These are phyloP conservation scores for Phengaris arion DNA, from an alignment of 2,888 invertebrate species.

Conservation along the genomic window DNA sequence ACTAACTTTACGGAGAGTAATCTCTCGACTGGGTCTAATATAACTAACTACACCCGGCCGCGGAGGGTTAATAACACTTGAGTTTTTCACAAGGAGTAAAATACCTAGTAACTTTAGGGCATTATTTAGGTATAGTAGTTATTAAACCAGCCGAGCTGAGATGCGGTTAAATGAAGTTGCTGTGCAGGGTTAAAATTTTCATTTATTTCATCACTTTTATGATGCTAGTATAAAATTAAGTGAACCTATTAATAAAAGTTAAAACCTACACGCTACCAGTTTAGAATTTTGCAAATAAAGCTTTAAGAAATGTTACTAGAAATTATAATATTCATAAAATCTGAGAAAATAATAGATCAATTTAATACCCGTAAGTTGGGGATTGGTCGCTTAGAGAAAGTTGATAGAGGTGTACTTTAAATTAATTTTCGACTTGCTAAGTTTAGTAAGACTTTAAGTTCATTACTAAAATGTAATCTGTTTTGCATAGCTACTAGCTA, in stretches of 20 bases:
- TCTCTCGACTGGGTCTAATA: constrained; percentile 10
- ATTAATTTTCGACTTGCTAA: no score
- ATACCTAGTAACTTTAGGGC: background rate
- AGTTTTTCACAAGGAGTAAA: background rate
- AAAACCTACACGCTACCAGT: no score
- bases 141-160: background rate
- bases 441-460: no score
- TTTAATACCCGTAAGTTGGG: background rate
- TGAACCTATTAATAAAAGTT: no score
- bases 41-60: background rate
- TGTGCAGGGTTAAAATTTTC: background rate
- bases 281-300: no score
- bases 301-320: background rate
- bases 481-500: no score
- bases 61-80: background rate
- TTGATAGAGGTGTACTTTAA: background rate
- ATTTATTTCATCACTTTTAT: background rate
- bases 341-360: background rate
- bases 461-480: no score
- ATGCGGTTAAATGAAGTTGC: background rate
- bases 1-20: background rate
- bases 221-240: background rate
- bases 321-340: background rate
- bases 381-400: background rate
- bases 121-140: background rate